Percentiles rank a stretch among this genome's conserved stretches.
These are phyloP conservation scores for Esox lucius DNA, from an alignment of 2,797 vertebrate species.

Conservation along the genomic window DNA sequence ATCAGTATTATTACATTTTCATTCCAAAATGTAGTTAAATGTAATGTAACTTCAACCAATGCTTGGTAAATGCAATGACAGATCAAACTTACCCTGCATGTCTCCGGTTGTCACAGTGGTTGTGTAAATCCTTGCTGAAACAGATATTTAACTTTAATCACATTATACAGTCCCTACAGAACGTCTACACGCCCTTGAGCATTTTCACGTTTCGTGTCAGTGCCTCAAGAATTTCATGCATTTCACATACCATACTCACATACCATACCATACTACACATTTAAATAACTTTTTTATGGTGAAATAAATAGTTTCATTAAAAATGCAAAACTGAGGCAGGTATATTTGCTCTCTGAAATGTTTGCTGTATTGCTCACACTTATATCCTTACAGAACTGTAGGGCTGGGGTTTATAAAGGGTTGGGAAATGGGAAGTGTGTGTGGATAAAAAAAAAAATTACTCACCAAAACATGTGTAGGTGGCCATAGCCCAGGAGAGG, in stretches of 20 bases:
- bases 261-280: too few species aligned
- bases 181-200: too few species aligned
- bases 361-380: too few species aligned
- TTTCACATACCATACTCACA: not conserved
- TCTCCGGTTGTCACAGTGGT: constrained; percentile 89
- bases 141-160: constrained; percentile 26
- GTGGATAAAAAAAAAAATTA: too few species aligned
- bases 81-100: constrained; percentile 77
- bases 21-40: not conserved
- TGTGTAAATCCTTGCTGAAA: constrained; percentile 89
- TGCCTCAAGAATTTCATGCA: not conserved
- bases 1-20: not conserved
- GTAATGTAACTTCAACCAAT: not conserved
- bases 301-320: too few species aligned
- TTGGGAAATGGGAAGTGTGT: not conserved
- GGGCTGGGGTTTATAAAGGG: too few species aligned
- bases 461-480: constrained; percentile 86
- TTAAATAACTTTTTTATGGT: too few species aligned
- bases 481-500: constrained; percentile 85
- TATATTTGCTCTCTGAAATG: too few species aligned
- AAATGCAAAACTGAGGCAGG: too few species aligned
- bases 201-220: not conserved
- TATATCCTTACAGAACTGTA: too few species aligned
- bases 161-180: too few species aligned
- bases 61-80: not conserved